Base-by-base conservation (phyloP, 2,888 invertebrate species). In the Drosophila fungiperda region DNA sequence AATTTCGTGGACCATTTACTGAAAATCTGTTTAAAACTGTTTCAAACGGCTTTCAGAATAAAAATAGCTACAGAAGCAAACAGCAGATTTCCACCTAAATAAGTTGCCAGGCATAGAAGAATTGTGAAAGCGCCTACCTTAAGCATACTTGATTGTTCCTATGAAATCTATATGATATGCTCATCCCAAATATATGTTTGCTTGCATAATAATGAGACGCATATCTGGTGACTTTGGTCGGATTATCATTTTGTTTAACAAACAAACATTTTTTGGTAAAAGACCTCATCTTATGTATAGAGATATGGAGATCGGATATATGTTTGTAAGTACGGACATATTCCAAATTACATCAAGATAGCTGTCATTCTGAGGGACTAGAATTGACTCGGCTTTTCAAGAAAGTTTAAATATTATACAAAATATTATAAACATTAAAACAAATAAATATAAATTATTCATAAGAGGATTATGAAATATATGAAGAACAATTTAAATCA, bases 1-100 rank as follows among this genome's bases (percentile, higher is more conserved):
- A 81, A 89, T 83, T 78, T 63, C 42, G 58, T 71, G 57, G 26
- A 72, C 72, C 67, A 80, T 78, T 78, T 80, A 80, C 68, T 73
- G 62, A 69, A 68, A 68, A 79, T 59, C 42, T 68, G 66, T 63
- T 78, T 61, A 69, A 80, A 83, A 81, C 68, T 86, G 78, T 76
- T 84, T 89, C 48, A 88, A 86, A 81, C 67, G 81, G 48, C 62
- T 76, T 80, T 72, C 66, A 79, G 52, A 52, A 48, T 65, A 72
- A 71, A 78, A 78, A 78, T 78, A 78, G 78, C 54, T 17, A 55
- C 61, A 53, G 45, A 38, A 65, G 36, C 33, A 53, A 64, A 62
- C 26, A 67, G 68, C 64, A 50, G 20, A 50, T 32, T 55, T 49
- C 38, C 20, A 26, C 11, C 32, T 3, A 36, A 68, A 62, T 23